phyloP scores from a whole-genome alignment of 2,113 vertebrate species.

The Trachemys scripta region DNA sequence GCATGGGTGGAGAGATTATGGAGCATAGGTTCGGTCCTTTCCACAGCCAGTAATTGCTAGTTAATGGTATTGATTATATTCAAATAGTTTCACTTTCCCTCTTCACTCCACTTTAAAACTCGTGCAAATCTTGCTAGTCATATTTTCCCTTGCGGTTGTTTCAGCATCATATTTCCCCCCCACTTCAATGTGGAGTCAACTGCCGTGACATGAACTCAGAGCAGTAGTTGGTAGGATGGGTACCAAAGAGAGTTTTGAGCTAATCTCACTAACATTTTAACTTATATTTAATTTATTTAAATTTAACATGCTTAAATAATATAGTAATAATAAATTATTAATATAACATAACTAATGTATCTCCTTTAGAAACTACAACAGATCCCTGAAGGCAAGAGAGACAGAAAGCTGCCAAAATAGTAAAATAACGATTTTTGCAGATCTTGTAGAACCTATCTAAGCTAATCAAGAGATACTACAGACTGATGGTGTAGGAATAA shows the following conservation, averaged over 20 bases:
- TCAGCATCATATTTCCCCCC: background rate
- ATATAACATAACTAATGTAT: background rate
- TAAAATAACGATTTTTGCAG: background rate
- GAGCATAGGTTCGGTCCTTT: background rate
- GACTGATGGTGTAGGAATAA: background rate
- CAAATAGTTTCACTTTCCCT: background rate
- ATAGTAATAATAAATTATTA: constrained; percentile 19
- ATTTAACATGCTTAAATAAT: background rate
- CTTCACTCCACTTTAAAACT: background rate
- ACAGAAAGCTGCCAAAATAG: background rate
- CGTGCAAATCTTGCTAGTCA: background rate
- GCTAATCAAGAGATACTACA: background rate
- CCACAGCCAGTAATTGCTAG: background rate
- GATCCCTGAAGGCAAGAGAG: constrained; percentile 21
- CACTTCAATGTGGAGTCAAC: background rate
- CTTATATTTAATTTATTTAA: background rate
- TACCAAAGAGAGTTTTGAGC: background rate
- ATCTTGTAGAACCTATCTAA: background rate
- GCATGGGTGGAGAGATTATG: constrained; percentile 17
- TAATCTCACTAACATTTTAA: background rate
- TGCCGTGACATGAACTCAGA: background rate
- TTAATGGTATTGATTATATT: background rate
- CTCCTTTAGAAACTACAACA: constrained; percentile 4
- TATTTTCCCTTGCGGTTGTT: background rate
- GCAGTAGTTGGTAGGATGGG: background rate